Evolutionary conservation across 1,140 invertebrate genomes (phyloP).

Genomic region (Matsumurasca onukii): DNA sequence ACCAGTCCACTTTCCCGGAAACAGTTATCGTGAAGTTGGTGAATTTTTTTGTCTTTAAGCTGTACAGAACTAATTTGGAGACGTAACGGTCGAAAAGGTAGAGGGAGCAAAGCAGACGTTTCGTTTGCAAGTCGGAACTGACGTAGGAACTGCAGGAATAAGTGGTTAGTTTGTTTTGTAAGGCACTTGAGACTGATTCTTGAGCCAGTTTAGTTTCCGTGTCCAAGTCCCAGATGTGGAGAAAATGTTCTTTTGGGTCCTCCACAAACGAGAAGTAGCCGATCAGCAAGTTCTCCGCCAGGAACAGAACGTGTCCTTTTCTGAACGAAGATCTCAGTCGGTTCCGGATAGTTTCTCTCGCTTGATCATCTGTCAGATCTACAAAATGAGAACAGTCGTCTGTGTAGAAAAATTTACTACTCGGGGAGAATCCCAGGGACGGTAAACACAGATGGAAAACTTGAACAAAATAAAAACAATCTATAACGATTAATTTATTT

Average conservation of each 20-base stretch:
- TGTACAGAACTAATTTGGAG: slow-evolving; percentile 3
- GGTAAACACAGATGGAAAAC: slow-evolving; percentile 12
- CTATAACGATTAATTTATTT: not conserved
- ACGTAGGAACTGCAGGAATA: slow-evolving; percentile 2
- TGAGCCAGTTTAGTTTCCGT: slow-evolving; percentile 1
- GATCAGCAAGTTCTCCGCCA: not conserved
- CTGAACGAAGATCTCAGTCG: not conserved
- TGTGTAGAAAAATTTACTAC: slow-evolving; percentile 22
- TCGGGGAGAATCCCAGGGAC: not conserved
- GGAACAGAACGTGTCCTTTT: slow-evolving; percentile 12
- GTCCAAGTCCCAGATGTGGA: slow-evolving; percentile 2
- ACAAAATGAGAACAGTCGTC: not conserved
- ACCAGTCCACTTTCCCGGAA: slow-evolving; percentile 18
- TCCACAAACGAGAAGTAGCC: slow-evolving; percentile 12
- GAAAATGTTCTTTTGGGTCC: slow-evolving; percentile 1
- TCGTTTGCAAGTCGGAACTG: not conserved
- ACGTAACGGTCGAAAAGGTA: slow-evolving; percentile 7
- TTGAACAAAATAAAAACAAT: slow-evolving; percentile 16
- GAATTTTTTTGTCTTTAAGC: not conserved
- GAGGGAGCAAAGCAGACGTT: not conserved
- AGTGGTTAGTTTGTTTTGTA: slow-evolving; percentile 9
- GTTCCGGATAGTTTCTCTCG: not conserved
- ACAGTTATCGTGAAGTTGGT: slow-evolving; percentile 7
- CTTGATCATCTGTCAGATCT: slow-evolving; percentile 2
- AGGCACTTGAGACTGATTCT: not conserved